phyloP scores from a whole-genome alignment of 1,140 invertebrate species.

The Phymorhynchus buccinoides region DNA sequence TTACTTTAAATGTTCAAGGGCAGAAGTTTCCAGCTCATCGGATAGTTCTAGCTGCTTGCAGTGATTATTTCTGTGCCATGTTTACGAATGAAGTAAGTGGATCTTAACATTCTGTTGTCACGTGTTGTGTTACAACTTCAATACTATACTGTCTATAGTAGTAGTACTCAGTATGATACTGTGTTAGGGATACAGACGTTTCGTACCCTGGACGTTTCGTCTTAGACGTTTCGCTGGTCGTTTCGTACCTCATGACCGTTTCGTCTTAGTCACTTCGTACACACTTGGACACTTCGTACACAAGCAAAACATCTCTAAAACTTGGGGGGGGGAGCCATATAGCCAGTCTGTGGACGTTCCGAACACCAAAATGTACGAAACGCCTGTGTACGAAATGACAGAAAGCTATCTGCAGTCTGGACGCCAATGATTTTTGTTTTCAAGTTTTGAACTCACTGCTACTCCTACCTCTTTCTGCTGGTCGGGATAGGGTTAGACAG shows the following conservation, averaged over 20 bases:
- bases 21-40: slow-evolving; percentile 81
- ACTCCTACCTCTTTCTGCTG: too few relatives aligned
- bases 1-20: slow-evolving; percentile 80
- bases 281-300: too few relatives aligned
- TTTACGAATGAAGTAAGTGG: slow-evolving; percentile 69
- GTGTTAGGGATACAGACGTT: background rate
- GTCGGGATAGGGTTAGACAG: too few relatives aligned
- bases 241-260: background rate
- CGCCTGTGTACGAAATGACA: too few relatives aligned
- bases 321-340: too few relatives aligned
- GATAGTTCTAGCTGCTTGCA: slow-evolving; percentile 77
- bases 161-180: background rate
- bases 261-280: background rate
- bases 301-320: too few relatives aligned
- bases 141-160: background rate
- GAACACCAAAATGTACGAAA: too few relatives aligned
- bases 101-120: background rate
- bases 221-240: background rate
- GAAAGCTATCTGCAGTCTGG: too few relatives aligned
- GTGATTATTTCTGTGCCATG: slow-evolving; percentile 80
- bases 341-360: too few relatives aligned
- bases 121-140: background rate
- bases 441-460: too few relatives aligned
- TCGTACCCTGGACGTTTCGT: background rate
- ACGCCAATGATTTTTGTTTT: too few relatives aligned